Percentiles rank a stretch among this genome's conserved stretches.
Conservation (phyloP, 1,140 invertebrate species). For the Drosophila miranda region DNA sequence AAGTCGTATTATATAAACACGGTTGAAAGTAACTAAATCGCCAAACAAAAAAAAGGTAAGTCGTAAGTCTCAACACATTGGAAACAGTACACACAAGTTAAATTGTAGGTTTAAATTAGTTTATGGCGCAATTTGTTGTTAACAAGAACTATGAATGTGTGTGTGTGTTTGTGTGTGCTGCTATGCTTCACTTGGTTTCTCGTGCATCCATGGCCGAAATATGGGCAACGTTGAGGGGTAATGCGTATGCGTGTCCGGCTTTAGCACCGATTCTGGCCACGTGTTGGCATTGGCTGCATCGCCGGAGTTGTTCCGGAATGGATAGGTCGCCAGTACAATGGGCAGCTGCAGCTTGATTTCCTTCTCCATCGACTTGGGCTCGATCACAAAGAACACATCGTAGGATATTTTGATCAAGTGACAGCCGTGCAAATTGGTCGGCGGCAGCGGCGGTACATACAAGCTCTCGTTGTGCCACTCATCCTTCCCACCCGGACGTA, state of each 20-base stretch:
- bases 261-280: conserved; percentile 85
- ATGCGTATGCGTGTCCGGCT: conserved; percentile 91
- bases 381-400: conserved; percentile 96
- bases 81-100: conserved; percentile 43
- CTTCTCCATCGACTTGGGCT: conserved; percentile 95
- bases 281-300: conserved; percentile 83
- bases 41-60: conserved; percentile 17
- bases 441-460: conserved; percentile 96
- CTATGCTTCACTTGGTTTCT: conserved; percentile 72
- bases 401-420: conserved; percentile 97
- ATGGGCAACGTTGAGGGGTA: conserved; percentile 96
- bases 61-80: conserved; percentile 14
- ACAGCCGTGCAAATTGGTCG: conserved; percentile 97
- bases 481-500: conserved; percentile 88
- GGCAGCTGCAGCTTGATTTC: conserved; percentile 96
- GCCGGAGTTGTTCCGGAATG: conserved; percentile 86
- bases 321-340: conserved; percentile 96
- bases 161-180: background rate
- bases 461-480: conserved; percentile 93
- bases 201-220: conserved; percentile 93
- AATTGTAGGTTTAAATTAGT: conserved; percentile 64
- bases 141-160: conserved; percentile 39
- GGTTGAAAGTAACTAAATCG: too few species aligned
- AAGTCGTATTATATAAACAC: background rate
- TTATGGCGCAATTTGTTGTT: conserved; percentile 62